Base-by-base conservation (phyloP, 2,888 invertebrate genomes). In the Nipponacmea schrenckii region DNA sequence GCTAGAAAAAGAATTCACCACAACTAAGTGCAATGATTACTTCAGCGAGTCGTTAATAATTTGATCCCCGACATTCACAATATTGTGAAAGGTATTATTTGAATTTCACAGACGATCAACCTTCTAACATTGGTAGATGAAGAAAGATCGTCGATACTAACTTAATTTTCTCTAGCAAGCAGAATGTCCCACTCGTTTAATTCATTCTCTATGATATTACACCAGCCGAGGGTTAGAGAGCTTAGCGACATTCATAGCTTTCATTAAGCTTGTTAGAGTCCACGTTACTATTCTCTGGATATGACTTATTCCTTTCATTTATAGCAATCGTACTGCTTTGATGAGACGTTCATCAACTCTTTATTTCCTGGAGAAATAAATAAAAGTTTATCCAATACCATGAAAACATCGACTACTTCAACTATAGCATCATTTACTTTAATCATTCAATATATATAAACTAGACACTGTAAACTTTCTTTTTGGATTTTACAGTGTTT, bases 61-160 rank as follows among this genome's bases (percentile, higher is more conserved):
- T 56, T 56, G 56, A 56, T 56, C 56, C 56, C 17, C 56, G 56
- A 56, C 56, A 56, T 56, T 56, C 56, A 24, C 56, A 56, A 56
- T 56, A 56, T 56, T 56, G 56, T 56, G 56, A 56, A 56, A 56
- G 56, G 56, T 24, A 56, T 56, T 56, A 56, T 56, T 56, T 56
- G 56, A 24, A 56, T 56, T 56, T 56, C 56, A 56, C 56, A 56
- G 56, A 56, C 56, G 56, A 56, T 56, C 56, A 56, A 20, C 20
- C 20, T 24, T 24, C 56, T 56, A 20, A 56, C 56, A 56, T 24
- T 24, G 56, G 12, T 56, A 56, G 24, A 56, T 56, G 56, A 56
- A 24, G 56, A 56, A 56, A 56, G 56, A 56, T 56, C 24, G 56
- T 56, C 56, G 56, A 56, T 56, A 56, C 56, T 56, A 56, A 56